Conservation (phyloP, 2,797 vertebrate species). For the Coregonus ussuriensis region DNA sequence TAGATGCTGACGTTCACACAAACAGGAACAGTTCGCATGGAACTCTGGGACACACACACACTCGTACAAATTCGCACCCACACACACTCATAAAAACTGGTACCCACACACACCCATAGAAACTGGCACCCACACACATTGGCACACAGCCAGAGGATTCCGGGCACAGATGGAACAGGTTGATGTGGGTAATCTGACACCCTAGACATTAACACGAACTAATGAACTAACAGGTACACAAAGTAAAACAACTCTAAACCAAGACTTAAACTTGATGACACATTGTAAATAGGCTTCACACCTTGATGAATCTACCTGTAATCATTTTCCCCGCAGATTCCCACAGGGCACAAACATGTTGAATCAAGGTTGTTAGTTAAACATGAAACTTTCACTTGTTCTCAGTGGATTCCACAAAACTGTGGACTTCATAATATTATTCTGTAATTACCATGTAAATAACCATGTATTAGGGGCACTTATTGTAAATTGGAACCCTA, state of each 20-base stretch:
- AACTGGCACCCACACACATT: background rate
- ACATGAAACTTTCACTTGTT: background rate
- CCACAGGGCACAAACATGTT: background rate
- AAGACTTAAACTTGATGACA: background rate
- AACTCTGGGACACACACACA: slow-evolving; percentile 8
- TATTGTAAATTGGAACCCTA: no score
- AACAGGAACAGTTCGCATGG: background rate
- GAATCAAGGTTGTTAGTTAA: background rate
- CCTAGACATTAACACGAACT: background rate
- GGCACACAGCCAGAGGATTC: slow-evolving; percentile 13
- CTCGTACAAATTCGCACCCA: background rate
- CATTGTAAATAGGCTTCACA: background rate
- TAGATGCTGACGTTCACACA: slow-evolving; percentile 5
- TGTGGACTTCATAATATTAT: background rate
- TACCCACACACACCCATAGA: background rate
- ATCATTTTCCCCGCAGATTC: background rate
- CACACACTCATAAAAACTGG: no score
- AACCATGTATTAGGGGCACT: no score
- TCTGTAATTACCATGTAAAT: no score
- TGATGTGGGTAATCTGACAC: slow-evolving; percentile 29
- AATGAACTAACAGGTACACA: background rate
- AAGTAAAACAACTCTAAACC: background rate
- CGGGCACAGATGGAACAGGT: slow-evolving; percentile 35
- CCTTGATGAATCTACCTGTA: background rate
- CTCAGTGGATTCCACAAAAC: background rate